phyloP scores from a whole-genome alignment of 2,888 invertebrate species.

The Megamerina dolium region DNA sequence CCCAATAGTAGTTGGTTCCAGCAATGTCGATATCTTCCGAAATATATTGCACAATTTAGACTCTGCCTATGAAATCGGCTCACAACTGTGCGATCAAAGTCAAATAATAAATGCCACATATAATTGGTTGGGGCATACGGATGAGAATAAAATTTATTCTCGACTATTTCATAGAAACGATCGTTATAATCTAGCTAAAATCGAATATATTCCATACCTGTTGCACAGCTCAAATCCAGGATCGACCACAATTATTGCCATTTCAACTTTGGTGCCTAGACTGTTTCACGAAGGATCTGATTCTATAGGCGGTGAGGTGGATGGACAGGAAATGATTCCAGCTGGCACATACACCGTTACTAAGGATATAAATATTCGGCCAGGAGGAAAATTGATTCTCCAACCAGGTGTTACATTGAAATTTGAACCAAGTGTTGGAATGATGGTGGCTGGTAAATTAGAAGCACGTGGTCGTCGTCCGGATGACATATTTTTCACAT shows the following conservation, averaged over 20 bases:
- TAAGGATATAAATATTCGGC: slow-evolving; percentile 88
- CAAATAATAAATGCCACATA: slow-evolving; percentile 87
- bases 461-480: slow-evolving; percentile 75
- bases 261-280: slow-evolving; percentile 71
- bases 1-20: slow-evolving; percentile 83
- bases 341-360: slow-evolving; percentile 85
- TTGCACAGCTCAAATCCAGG: slow-evolving; percentile 84
- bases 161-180: slow-evolving; percentile 80
- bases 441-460: slow-evolving; percentile 91
- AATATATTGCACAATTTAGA: slow-evolving; percentile 89
- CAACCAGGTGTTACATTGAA: slow-evolving; percentile 82
- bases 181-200: slow-evolving; percentile 89
- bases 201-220: slow-evolving; percentile 85
- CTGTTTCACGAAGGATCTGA: slow-evolving; percentile 67
- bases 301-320: slow-evolving; percentile 85
- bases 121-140: slow-evolving; percentile 84
- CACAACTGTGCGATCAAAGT: slow-evolving; percentile 91
- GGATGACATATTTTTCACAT: slow-evolving; percentile 71
- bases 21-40: slow-evolving; percentile 79
- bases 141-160: slow-evolving; percentile 67
- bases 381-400: slow-evolving; percentile 84
- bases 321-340: slow-evolving; percentile 77
- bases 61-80: slow-evolving; percentile 90
- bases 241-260: slow-evolving; percentile 72
- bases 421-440: slow-evolving; percentile 89